phyloP scores from a whole-genome alignment of 2,888 invertebrate species.

The Morpho deidamia region DNA sequence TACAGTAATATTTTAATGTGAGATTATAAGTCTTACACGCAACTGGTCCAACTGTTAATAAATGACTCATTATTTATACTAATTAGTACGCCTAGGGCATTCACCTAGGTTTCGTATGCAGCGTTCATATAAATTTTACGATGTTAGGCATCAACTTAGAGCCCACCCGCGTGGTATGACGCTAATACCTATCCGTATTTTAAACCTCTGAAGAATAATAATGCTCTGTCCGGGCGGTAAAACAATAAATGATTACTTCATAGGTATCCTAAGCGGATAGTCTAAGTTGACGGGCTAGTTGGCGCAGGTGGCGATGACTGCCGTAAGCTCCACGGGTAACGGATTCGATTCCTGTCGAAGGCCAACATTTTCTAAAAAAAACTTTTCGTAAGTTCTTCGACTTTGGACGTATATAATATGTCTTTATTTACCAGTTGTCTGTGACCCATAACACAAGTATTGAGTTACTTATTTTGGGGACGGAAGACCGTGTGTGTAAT shows the following conservation, averaged over 20 bases:
- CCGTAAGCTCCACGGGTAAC: no score
- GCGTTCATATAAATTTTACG: conserved; percentile 41
- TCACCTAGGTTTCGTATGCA: conserved; percentile 47
- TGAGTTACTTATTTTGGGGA: no score
- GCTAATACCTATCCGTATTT: conserved; percentile 45
- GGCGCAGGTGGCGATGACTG: no score
- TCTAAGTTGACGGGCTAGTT: background rate
- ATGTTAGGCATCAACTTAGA: conserved; percentile 38
- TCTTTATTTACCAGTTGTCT: no score
- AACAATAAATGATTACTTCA: conserved; percentile 61
- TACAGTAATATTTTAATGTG: background rate
- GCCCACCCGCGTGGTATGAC: conserved; percentile 49
- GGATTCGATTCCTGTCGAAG: no score
- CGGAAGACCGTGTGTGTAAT: no score
- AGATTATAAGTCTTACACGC: background rate
- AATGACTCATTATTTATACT: conserved; percentile 9
- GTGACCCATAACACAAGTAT: no score
- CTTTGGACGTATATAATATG: no score
- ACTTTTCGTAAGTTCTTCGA: no score
- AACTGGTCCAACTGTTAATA: background rate
- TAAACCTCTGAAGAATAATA: conserved; percentile 52
- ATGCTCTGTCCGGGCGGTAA: conserved; percentile 33
- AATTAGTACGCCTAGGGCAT: conserved; percentile 23
- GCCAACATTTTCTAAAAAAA: no score
- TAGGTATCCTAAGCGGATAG: conserved; percentile 11